A percentile compares a stretch with the other conserved stretches of the same genome.
These are phyloP conservation scores for Ascidia mentula DNA, from an alignment of 23 tunicate genomes.

Conservation along the genomic window DNA sequence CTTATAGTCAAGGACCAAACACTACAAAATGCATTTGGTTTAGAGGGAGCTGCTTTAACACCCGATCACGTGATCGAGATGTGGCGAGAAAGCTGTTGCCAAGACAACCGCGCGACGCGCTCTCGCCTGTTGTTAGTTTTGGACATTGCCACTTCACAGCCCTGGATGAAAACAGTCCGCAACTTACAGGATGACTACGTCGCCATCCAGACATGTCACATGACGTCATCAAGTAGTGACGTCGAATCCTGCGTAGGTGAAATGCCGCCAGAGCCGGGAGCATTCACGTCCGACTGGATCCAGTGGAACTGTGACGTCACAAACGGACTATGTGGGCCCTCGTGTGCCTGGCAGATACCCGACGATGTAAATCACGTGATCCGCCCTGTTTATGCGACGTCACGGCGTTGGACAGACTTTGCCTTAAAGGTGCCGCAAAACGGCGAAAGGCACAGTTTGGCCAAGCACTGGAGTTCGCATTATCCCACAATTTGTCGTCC, in stretches of 20 bases:
- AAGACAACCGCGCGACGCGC: slow-evolving; percentile 11
- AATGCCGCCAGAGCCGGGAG: slow-evolving; percentile 22
- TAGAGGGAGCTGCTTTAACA: slow-evolving; percentile 42
- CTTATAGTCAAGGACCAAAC: too few relatives aligned
- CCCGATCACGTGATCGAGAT: slow-evolving; percentile 46
- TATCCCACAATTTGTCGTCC: slow-evolving; percentile 47
- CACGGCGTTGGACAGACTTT: slow-evolving; percentile 70
- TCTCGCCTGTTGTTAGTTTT: slow-evolving; percentile 45
- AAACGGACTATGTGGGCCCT: not conserved
- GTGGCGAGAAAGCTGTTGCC: slow-evolving; percentile 55
- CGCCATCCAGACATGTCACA: slow-evolving; percentile 38
- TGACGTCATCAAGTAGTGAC: slow-evolving; percentile 15
- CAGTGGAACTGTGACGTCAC: slow-evolving; percentile 61
- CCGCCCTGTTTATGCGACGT: slow-evolving; percentile 36
- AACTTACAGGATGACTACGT: slow-evolving; percentile 42
- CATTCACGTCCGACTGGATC: slow-evolving; percentile 49
- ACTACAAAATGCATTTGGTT: not conserved
- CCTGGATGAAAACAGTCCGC: slow-evolving; percentile 48
- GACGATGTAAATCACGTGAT: not conserved
- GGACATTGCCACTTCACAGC: slow-evolving; percentile 28
- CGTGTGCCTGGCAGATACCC: slow-evolving; percentile 14
- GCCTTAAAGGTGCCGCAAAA: slow-evolving; percentile 31
- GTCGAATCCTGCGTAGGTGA: slow-evolving; percentile 21
- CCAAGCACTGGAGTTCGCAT: slow-evolving; percentile 34
- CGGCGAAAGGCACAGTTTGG: slow-evolving; percentile 3